Conservation (phyloP, 2,113 vertebrate species). For the Gymnogyps californianus region DNA sequence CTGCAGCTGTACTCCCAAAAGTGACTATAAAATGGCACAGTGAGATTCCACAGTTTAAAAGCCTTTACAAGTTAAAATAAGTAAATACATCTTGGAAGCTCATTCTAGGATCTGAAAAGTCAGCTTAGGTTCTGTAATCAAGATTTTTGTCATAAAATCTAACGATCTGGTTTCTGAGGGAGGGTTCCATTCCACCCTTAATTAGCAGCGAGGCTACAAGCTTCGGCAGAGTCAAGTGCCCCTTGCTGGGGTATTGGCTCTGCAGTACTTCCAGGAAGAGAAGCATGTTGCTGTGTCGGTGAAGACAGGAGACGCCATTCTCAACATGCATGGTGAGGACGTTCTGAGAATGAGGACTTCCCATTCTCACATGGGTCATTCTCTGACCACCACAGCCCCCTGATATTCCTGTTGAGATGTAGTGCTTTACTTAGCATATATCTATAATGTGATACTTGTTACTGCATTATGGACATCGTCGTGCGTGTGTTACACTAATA, state of each 20-base stretch:
- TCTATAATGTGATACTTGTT: not conserved
- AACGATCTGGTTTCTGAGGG: not conserved
- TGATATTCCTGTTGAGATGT: not conserved
- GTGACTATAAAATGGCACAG: not conserved
- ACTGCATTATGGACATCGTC: not conserved
- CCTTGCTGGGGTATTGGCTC: not conserved
- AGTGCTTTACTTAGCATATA: not conserved
- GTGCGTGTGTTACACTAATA: not conserved
- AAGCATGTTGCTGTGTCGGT: not conserved
- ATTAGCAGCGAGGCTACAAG: not conserved
- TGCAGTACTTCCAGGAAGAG: not conserved
- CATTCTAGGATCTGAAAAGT: not conserved
- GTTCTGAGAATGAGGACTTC: not conserved
- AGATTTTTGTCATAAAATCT: not conserved
- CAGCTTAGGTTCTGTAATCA: not conserved
- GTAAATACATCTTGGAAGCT: not conserved
- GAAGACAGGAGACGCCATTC: not conserved
- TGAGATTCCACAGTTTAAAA: not conserved
- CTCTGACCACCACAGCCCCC: not conserved
- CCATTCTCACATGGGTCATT: not conserved
- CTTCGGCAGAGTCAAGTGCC: not conserved
- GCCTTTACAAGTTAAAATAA: not conserved
- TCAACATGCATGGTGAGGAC: rapidly evolving
- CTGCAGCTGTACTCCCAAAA: constrained; percentile 26
- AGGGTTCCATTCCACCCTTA: not conserved